These are phyloP conservation scores for Glaucopsyche alexis DNA, from an alignment of 2,888 invertebrate species.

Conservation along the genomic window DNA sequence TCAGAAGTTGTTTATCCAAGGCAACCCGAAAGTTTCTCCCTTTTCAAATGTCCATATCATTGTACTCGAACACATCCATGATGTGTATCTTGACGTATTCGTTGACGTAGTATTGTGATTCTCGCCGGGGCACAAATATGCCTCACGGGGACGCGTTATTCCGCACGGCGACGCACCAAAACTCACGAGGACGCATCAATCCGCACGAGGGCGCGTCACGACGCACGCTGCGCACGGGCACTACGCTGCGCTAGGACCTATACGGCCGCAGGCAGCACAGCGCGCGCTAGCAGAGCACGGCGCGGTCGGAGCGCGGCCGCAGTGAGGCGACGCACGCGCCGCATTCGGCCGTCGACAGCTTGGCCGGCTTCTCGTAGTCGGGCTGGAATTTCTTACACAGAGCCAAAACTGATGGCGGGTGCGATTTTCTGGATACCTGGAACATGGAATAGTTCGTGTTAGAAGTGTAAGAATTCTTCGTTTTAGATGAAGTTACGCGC, in stretches of 20 bases:
- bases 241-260: conserved; percentile 12
- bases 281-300: conserved; percentile 62
- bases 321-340: conserved; percentile 44
- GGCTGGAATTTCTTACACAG: conserved; percentile 79
- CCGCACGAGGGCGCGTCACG: not conserved
- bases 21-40: too few species aligned
- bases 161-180: not conserved
- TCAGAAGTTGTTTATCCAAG: not conserved
- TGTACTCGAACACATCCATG: too few species aligned
- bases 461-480: not conserved
- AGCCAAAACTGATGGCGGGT: conserved; percentile 76
- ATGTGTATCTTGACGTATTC: too few species aligned
- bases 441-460: conserved; percentile 2
- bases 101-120: too few species aligned
- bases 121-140: too few species aligned
- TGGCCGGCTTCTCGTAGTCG: conserved; percentile 74
- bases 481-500: too few species aligned
- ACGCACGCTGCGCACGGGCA: not conserved
- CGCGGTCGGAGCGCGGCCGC: conserved; percentile 48
- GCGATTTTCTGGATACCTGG: conserved; percentile 80
- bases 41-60: too few species aligned
- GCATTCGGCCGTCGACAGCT: conserved; percentile 47
- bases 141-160: too few species aligned
- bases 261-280: conserved; percentile 42
- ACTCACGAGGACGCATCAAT: too few species aligned